These are phyloP conservation scores for Porites rus DNA, from an alignment of 92 coral and sea anemone species.

Conservation along the genomic window DNA sequence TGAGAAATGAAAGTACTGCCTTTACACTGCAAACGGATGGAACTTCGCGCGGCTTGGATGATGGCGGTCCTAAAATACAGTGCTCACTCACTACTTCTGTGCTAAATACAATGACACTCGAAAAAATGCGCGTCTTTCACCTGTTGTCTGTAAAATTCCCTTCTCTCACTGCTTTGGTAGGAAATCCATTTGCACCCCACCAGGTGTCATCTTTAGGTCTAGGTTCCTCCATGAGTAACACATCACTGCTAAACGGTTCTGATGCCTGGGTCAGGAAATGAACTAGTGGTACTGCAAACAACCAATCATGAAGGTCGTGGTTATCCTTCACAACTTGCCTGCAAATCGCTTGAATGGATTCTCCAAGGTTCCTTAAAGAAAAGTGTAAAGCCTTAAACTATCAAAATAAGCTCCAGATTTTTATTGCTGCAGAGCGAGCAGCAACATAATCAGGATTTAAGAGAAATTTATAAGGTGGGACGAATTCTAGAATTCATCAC, in stretches of 20 bases:
- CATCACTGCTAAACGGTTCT: constrained; percentile 52
- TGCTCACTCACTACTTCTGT: no score
- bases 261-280: constrained; percentile 76
- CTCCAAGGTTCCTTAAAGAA: constrained; percentile 49
- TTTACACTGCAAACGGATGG: no score
- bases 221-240: constrained; percentile 51
- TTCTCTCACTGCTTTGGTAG: constrained; percentile 26
- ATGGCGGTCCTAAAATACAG: no score
- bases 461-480: no score
- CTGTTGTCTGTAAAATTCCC: constrained; percentile 15
- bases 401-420: no score
- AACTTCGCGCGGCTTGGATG: no score
- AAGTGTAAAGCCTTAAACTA: no score
- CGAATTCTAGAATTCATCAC: no score
- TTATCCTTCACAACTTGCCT: constrained; percentile 23
- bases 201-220: constrained; percentile 24
- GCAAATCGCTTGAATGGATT: constrained; percentile 56
- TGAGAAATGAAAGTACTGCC: no score
- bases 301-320: constrained; percentile 58
- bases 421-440: no score
- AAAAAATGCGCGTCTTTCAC: not conserved
- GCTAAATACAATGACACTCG: not conserved
- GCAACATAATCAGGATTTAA: no score
- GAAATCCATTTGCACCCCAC: constrained; percentile 82
- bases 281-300: constrained; percentile 79